Base-by-base conservation (phyloP, 2,797 vertebrate genomes). In the Eulemur coronatus region DNA sequence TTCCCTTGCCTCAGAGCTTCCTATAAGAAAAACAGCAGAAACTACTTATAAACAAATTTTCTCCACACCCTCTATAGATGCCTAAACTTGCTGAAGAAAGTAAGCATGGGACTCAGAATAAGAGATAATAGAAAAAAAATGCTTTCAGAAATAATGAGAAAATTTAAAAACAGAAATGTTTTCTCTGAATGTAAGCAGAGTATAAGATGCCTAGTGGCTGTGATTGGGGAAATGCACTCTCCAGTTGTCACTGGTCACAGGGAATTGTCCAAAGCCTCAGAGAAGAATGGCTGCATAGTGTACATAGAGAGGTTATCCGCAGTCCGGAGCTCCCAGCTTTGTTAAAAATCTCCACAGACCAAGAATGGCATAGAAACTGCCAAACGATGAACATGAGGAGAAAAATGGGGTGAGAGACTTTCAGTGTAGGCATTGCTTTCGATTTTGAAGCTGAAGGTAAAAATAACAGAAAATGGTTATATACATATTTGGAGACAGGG, bases 21-120 rank as follows among this genome's bases (percentile, higher is more conserved):
- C 57, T 70, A 3, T 46, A 59, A 55, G 5, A n/a, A 88, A 96
- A 94, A 82, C 1, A 82, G 61, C 35, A 93, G 35, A 82, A 91
- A 35, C 18, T 65, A 92, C 28, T 30, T 52, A 63, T 0, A 92
- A 26, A 35, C 7, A 75, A 38, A 33, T 67, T 72, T 69, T 48
- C 11, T 41, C 4, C n/a, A 43, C 57, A 43, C 18, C 1, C 3
- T 4, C 30, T 73, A 4, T 55, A 46, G 65, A 86, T 80, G 72
- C 0, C 48, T 84, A 43, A 15, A 33, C 11, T 50, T 12, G 9
- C 6, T 17, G 4, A 73, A 52, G 43, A 70, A 7, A 78, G 12
- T 52, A 79, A 73, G 18, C 14, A 38, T 10, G 2, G 84, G 4
- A 43, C 38, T 90, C 48, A 82, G n/a, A 59, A 61, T 41, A 28